Percentiles rank a stretch among this genome's conserved stretches.
These are phyloP conservation scores for Ephialtes manifestator DNA, from an alignment of 2,888 invertebrate species.

Conservation along the genomic window DNA sequence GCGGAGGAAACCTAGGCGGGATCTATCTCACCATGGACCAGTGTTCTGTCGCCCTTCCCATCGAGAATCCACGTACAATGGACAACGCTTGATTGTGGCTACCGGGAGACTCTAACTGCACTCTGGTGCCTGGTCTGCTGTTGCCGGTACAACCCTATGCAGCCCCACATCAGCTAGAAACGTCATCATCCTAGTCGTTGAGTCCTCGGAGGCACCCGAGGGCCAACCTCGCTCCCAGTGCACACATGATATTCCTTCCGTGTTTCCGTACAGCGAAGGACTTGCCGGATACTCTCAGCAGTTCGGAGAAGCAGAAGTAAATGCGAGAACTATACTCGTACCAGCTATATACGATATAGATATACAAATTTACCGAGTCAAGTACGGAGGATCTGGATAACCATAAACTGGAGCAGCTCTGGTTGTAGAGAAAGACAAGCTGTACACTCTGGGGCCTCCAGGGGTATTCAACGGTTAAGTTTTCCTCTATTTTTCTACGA, in stretches of 20 bases:
- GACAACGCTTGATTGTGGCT: slow-evolving; percentile 53
- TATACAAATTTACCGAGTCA: slow-evolving; percentile 3
- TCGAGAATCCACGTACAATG: slow-evolving; percentile 47
- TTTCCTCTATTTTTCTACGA: slow-evolving; percentile 25
- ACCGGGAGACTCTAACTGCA: slow-evolving; percentile 29
- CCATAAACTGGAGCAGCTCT: slow-evolving; percentile 43
- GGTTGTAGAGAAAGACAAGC: slow-evolving; percentile 18
- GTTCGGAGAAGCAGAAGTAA: slow-evolving; percentile 11
- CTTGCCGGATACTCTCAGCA: background rate
- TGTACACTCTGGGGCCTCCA: slow-evolving; percentile 2
- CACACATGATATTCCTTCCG: slow-evolving; percentile 23
- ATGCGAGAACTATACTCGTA: background rate
- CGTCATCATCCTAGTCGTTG: slow-evolving; percentile 3
- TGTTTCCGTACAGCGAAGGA: background rate
- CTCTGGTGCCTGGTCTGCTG: slow-evolving; percentile 3
- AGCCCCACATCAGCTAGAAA: slow-evolving; percentile 10
- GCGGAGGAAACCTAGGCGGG: slow-evolving; percentile 29
- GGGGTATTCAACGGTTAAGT: slow-evolving; percentile 10
- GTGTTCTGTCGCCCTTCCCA: background rate
- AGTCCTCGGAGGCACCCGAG: slow-evolving; percentile 1
- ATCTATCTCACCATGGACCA: slow-evolving; percentile 18
- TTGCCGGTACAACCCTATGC: background rate
- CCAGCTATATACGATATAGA: background rate
- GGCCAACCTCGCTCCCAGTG: slow-evolving; percentile 2
- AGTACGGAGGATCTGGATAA: background rate